Conservation (phyloP, 2,113 vertebrate genomes). For the Psittacus erithacus region DNA sequence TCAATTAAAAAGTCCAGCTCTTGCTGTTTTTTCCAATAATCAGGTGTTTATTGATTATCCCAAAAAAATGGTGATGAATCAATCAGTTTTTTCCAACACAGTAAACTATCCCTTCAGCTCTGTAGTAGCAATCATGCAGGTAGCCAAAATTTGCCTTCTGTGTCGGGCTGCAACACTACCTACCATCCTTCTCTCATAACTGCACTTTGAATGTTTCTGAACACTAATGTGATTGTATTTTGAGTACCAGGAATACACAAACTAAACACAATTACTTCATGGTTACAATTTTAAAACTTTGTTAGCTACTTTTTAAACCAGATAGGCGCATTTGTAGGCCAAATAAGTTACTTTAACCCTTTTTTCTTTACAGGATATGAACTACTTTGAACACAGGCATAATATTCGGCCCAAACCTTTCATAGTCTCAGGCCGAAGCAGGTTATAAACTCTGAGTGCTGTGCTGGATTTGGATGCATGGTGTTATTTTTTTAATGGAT, state of each 20-base stretch:
- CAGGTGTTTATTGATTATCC: not conserved
- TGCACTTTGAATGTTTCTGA: not conserved
- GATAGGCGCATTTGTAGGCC: not conserved
- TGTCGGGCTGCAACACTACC: not conserved
- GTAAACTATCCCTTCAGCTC: not conserved
- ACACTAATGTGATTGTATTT: not conserved
- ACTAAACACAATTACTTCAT: not conserved
- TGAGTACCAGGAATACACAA: not conserved
- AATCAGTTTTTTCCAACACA: not conserved
- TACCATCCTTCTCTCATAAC: not conserved
- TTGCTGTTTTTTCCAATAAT: constrained; percentile 63
- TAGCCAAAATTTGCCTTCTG: not conserved
- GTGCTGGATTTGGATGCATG: constrained; percentile 77
- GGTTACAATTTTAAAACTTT: not conserved
- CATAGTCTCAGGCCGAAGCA: constrained; percentile 84
- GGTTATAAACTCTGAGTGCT: constrained; percentile 79
- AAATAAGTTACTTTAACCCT: constrained; percentile 57
- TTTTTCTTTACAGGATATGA: constrained; percentile 83
- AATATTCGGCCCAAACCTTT: constrained; percentile 91
- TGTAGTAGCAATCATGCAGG: not conserved
- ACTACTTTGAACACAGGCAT: constrained; percentile 93
- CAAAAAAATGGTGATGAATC: not conserved
- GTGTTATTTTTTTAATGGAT: constrained; percentile 21
- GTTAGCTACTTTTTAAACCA: not conserved
- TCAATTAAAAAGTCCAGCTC: constrained; percentile 74